Conservation (phyloP, 2,797 vertebrate species). For the Sebastiscus albofasciatus region DNA sequence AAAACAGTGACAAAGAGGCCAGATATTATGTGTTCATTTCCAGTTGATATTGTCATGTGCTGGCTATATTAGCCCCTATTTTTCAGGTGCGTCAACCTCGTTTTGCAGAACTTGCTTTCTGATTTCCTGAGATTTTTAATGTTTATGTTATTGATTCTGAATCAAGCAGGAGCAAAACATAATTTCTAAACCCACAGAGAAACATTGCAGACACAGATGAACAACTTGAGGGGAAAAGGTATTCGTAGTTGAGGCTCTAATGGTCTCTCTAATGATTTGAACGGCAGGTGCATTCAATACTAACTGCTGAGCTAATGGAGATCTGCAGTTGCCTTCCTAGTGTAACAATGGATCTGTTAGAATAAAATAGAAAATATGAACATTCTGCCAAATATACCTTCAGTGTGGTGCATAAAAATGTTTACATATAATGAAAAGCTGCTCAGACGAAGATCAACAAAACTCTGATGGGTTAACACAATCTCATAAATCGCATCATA, state of each 20-base stretch:
- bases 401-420: neutral
- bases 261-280: slow-evolving; percentile 27
- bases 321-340: neutral
- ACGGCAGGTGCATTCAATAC: slow-evolving; percentile 19
- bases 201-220: neutral
- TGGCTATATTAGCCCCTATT: neutral
- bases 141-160: slow-evolving; percentile 4
- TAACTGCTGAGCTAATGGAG: slow-evolving; percentile 28
- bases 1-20: slow-evolving; percentile 47
- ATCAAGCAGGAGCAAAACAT: neutral
- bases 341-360: slow-evolving; percentile 7
- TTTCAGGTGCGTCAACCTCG: neutral
- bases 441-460: slow-evolving; percentile 35
- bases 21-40: slow-evolving; percentile 35
- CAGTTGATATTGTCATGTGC: slow-evolving; percentile 8
- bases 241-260: slow-evolving; percentile 29
- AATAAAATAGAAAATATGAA: slow-evolving; percentile 18
- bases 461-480: slow-evolving; percentile 21
- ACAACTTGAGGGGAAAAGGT: slow-evolving; percentile 6
- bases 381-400: slow-evolving; percentile 3
- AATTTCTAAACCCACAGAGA: neutral
- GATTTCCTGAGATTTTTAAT: slow-evolving; percentile 9
- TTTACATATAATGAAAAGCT: slow-evolving; percentile 1
- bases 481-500: slow-evolving; percentile 35
- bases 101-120: neutral